A percentile compares a stretch with the other conserved stretches of the same genome.
phyloP scores from a whole-genome alignment of 2,888 invertebrate species.

The Cryptocephalus primarius region DNA sequence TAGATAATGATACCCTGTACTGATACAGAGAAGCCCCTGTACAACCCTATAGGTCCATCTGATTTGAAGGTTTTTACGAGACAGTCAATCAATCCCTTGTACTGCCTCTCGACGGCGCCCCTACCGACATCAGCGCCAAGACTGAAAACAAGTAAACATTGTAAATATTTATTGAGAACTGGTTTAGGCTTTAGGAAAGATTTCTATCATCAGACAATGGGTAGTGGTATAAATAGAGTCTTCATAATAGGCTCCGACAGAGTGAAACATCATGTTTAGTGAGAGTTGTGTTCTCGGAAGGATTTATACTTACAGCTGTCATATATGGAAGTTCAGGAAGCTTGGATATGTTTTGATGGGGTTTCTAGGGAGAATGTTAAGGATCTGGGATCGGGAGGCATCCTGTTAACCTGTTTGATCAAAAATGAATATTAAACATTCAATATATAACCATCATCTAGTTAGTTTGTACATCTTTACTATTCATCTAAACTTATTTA shows the following conservation, averaged over 20 bases:
- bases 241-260: constrained; percentile 19
- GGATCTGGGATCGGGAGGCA: too few relatives aligned
- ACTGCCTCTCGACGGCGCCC: constrained; percentile 32
- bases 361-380: too few relatives aligned
- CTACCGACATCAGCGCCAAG: constrained; percentile 29
- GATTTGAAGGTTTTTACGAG: constrained; percentile 41
- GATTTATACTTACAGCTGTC: too few relatives aligned
- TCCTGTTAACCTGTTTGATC: too few relatives aligned
- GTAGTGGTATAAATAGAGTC: constrained; percentile 19
- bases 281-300: not conserved
- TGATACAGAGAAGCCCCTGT: constrained; percentile 54
- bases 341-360: too few relatives aligned
- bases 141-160: constrained; percentile 15
- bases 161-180: too few relatives aligned
- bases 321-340: too few relatives aligned
- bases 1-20: constrained; percentile 59
- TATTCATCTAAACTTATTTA: too few relatives aligned
- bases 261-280: constrained; percentile 12
- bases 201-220: constrained; percentile 20
- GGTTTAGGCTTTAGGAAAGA: not conserved
- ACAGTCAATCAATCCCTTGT: constrained; percentile 50
- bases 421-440: too few relatives aligned
- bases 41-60: constrained; percentile 51
- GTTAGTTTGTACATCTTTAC: too few relatives aligned
- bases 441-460: too few relatives aligned